Base-by-base conservation (phyloP, 2,888 invertebrate species). In the Oscheius sp. region DNA sequence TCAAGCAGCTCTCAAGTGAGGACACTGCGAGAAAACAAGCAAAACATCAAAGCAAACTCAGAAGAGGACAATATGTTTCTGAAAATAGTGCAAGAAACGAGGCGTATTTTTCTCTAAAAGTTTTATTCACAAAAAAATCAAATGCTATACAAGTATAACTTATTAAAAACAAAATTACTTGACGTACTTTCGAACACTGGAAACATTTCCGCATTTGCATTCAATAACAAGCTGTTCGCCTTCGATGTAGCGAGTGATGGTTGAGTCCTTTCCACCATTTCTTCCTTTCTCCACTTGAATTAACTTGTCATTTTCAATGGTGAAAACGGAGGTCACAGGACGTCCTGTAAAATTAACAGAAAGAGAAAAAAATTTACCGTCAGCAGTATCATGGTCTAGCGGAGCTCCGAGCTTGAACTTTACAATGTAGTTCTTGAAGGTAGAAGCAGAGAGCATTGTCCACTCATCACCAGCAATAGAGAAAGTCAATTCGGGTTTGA, bases 361-460 rank as follows among this genome's bases (percentile, higher is more conserved):
- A 10, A 34, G 37, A 8, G 37, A 5, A 20, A 31, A 48, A 27
- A 31, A 70, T 73, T 80, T 27, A 85, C 75, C 20, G 65, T 86
- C 86, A 33, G 80, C 78, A 27, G 86, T 86, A 64, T 77, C 79
- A 66, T 84, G 81, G 25, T 86, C 84, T 63, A 73, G 72, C 39
- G 78, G 75, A 37, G 71, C 57, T 67, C 82, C 84, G 39, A 86
- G 61, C 63, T 80, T 78, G 71, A 83, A 86, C 66, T 80, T 78
- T 69, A 71, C 65, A 25, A 71, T 74, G 72, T 78, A 74, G 69
- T 78, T 83, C 76, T 85, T 86, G 82, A 86, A 86, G 34, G 86
- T 85, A 15, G 84, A 85, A 65, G 71, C 72, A 20, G 78, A 75
- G 42, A 71, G 76, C 75, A 86, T 81, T 53, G 74, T 77, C 83